Evolutionary conservation across 37 sponge, comb jelly and placozoan species (phyloP), one percentile per base, ranked within the genome.

Genomic region (Halisarca cf. caerulea): DNA sequence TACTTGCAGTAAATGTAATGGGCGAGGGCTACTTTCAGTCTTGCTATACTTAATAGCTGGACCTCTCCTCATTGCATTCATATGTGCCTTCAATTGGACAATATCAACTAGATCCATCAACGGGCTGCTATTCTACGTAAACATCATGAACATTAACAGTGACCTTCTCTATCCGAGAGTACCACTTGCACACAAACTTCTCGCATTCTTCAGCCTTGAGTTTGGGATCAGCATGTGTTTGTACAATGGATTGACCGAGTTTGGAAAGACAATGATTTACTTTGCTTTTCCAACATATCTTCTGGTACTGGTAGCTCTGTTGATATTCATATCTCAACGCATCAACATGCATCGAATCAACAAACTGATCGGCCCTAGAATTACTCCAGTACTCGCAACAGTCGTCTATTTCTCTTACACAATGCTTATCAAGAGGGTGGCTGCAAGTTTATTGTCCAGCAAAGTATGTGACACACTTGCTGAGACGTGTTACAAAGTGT

Each of bases 91-190:
- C 28, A 83, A 79, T 6, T 43, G 78, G 39, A 89, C 89, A n/a
- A 47, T 89, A 4, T 9, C 80, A 42, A 30, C 60, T 20, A 80
- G 89, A 33, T 42, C 66, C 23, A 40, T 83, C 64, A 84, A 83
- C 68, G 89, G 84, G 2, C 58, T 89, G 7, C 20, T 89, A 30
- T 80, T 89, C n/a, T 89, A 89, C 77, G 73, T 83, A 4, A 89
- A 89, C 40, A 33, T 89, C 15, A 28, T 89, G 40, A 84, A 68
- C 14, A 59, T 61, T 21, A 80, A 80, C 68, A 33, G 30, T 21
- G 80, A 77, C 7, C 11, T 47, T 14, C 51, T 47, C 11, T 47
- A 47, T 47, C 51, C 51, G 11, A 6, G 51, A 11, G 6, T 47
- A 47, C 51, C 11, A 11, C n/a, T 78, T 18, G 64, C 80, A 4